phyloP scores from a whole-genome alignment of 2,797 vertebrate species.

The Heliangelus exortis region DNA sequence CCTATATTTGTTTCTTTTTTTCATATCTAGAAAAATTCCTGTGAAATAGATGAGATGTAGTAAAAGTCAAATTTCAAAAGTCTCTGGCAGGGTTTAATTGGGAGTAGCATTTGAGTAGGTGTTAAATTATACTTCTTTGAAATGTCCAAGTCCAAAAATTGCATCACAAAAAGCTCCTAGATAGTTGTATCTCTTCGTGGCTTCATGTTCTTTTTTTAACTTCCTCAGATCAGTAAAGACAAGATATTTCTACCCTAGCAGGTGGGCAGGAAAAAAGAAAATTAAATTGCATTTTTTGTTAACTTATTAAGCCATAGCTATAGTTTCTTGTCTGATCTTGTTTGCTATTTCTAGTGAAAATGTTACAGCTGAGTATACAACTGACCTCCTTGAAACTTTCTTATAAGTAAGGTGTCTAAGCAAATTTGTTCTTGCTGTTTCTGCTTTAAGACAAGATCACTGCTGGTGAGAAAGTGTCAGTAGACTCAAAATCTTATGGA shows the following conservation, averaged over 20 bases:
- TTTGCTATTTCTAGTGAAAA: not conserved
- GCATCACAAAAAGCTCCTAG: not conserved
- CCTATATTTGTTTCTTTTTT: not conserved
- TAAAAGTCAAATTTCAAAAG: not conserved
- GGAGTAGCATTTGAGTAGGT: not conserved
- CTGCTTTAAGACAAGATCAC: not conserved
- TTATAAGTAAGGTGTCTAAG: not conserved
- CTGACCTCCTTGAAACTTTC: not conserved
- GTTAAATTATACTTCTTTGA: not conserved
- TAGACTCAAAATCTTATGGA: not conserved
- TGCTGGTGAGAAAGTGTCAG: not conserved
- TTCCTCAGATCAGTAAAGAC: not conserved
- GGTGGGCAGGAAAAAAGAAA: not conserved
- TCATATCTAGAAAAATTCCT: not conserved
- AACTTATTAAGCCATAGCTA: not conserved
- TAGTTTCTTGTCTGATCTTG: not conserved
- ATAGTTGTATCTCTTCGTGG: not conserved
- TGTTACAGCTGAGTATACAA: not conserved
- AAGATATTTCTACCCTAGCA: not conserved
- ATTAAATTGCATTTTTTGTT: not conserved
- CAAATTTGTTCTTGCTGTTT: not conserved
- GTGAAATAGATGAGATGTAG: not conserved
- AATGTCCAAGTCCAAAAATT: not conserved
- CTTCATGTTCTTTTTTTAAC: not conserved
- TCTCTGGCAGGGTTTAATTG: not conserved